Evolutionary conservation across 2,797 vertebrate genomes (phyloP), one percentile per base, ranked within the genome.

Genomic region (Microchirus variegatus): DNA sequence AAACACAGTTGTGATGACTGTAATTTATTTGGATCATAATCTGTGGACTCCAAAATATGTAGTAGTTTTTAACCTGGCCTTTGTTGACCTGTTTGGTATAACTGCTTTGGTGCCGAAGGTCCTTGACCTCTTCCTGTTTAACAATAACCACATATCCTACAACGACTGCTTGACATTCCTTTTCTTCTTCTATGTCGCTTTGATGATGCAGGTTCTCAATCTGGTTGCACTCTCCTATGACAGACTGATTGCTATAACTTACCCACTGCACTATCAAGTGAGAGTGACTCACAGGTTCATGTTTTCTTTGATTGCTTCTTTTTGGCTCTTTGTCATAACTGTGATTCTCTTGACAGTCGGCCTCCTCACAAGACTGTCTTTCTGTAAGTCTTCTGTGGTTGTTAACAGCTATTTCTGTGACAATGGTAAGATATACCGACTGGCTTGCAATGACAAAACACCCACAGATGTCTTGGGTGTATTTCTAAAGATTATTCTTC

Each of bases 381-480:
- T 81, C 58, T 91, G 88, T 67, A 48, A 62, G 1, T 84, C 89
- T 18, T 4, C 11, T 14, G 58, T 79, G 41, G 51, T 73, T 42
- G 12, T 42, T n/a, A 62, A 77, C 13, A 91, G 87, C 49, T 88
- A 80, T 66, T 90, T 84, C 66, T 91, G 90, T 57, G 88, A 91
- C 58, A 82, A 90, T 37, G 85, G 85, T 0, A 88, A 80, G 48
- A 50, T 90, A 1, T 89, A 72, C 41, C 53, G 67, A 1, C 67
- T 90, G 8, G 79, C 87, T 0, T 92, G 88, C 61, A 90, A 87
- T 67, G 74, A 75, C n/a, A 3, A 38, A 31, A 49, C 50, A 5
- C 77, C 83, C 10, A 89, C 18, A 31, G 6, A 38, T 3, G 49
- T 62, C 15, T 3, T 42, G 12, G 18, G 42, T 36, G 4, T 1